Evolutionary conservation across 2,888 invertebrate genomes (phyloP).

Genomic region (Ceramica pisi): DNA sequence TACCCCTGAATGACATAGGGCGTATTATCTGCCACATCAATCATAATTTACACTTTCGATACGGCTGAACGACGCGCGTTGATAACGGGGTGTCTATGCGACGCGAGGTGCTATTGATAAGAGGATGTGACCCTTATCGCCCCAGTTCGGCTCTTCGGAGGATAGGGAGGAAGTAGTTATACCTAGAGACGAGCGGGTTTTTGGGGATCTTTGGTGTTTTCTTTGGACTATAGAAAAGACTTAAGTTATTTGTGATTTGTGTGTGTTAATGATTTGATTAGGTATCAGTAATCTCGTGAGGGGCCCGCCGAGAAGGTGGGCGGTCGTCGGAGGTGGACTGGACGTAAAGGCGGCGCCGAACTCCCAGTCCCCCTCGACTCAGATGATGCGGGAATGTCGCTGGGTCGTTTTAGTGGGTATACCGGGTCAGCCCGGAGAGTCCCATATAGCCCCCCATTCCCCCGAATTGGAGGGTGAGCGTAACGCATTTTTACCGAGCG

Average conservation of each 20-base stretch:
- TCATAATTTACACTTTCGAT: slow-evolving; percentile 67
- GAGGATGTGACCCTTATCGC: slow-evolving; percentile 44
- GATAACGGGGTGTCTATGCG: slow-evolving; percentile 48
- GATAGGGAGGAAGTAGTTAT: slow-evolving; percentile 20
- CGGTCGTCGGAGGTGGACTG: too few species aligned
- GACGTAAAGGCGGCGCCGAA: too few species aligned
- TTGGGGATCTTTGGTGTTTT: background rate
- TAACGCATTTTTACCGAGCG: too few species aligned
- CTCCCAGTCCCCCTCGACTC: too few species aligned
- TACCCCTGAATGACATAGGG: slow-evolving; percentile 45
- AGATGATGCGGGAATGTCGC: too few species aligned
- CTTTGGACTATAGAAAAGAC: background rate
- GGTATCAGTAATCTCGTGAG: too few species aligned
- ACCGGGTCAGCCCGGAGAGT: too few species aligned
- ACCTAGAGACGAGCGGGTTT: background rate
- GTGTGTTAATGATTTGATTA: too few species aligned
- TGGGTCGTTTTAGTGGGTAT: too few species aligned
- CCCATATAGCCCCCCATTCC: too few species aligned
- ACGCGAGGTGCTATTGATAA: slow-evolving; percentile 25
- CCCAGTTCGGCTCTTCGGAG: slow-evolving; percentile 14
- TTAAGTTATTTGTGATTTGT: background rate
- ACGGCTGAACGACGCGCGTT: slow-evolving; percentile 50
- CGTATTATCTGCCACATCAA: slow-evolving; percentile 59
- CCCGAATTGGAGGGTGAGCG: too few species aligned
- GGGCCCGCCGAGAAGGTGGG: too few species aligned